phyloP scores from a whole-genome alignment of 2,113 vertebrate species.

The Daubentonia madagascariensis region DNA sequence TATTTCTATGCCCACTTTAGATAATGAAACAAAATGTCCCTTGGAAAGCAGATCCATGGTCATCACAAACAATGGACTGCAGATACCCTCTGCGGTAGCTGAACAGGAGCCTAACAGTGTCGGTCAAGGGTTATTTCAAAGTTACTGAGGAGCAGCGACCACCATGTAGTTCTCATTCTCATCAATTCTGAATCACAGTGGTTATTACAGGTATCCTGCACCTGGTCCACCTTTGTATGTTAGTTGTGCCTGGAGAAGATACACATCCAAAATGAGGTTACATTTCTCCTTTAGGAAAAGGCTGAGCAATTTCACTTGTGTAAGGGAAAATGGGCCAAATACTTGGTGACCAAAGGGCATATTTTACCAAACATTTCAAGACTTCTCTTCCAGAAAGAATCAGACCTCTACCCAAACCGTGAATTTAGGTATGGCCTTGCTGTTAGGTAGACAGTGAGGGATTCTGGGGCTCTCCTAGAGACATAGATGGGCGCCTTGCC shows the following conservation, averaged over 20 bases:
- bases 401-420: neutral
- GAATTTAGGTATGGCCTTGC: neutral
- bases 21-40: neutral
- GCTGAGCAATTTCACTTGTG: neutral
- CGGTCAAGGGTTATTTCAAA: neutral
- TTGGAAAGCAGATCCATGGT: neutral
- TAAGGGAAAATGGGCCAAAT: neutral
- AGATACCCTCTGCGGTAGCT: neutral
- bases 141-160: neutral
- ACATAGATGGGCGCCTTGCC: too few species aligned
- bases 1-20: too few species aligned
- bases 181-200: neutral
- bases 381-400: neutral
- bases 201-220: neutral
- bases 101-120: neutral
- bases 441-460: too few species aligned
- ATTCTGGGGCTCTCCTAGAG: too few species aligned
- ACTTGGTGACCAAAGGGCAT: neutral
- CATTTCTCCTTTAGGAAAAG: neutral
- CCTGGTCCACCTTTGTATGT: neutral
- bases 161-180: neutral
- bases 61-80: neutral
- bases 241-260: neutral
- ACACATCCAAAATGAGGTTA: neutral
- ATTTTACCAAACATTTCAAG: neutral